Evolutionary conservation across 2,113 vertebrate genomes (phyloP).

Genomic region (Ophthalmolycus amberensis): DNA sequence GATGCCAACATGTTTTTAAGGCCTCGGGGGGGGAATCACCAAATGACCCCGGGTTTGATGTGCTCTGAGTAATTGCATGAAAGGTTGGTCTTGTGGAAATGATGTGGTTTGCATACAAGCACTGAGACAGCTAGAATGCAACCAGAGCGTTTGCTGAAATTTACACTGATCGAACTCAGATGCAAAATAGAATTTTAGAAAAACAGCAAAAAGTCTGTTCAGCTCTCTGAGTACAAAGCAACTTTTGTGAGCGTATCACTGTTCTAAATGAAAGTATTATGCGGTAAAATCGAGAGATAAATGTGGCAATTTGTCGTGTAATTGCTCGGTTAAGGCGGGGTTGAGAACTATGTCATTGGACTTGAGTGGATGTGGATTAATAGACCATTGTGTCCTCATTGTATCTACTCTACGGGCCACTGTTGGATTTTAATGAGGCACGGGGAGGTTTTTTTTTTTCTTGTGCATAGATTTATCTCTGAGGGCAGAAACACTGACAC

Average conservation of each 20-base stretch:
- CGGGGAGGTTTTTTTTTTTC: conserved; percentile 2
- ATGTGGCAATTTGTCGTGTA: conserved; percentile 74
- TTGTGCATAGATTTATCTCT: conserved; percentile 46
- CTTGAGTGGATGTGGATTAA: conserved; percentile 76
- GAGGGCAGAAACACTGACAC: conserved; percentile 25
- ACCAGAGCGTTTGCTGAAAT: conserved; percentile 8
- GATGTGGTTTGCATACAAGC: conserved; percentile 9
- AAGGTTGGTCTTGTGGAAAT: conserved; percentile 34
- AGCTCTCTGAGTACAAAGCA: conserved; percentile 10
- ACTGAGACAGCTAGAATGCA: background rate
- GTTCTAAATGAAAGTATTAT: conserved; percentile 48
- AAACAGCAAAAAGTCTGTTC: background rate
- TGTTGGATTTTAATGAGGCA: conserved; percentile 76
- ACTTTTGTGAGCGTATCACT: conserved; percentile 17
- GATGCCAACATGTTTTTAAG: conserved; percentile 42
- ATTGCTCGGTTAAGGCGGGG: conserved; percentile 61
- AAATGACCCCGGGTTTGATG: conserved; percentile 46
- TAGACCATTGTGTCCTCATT: conserved; percentile 63
- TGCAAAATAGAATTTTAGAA: background rate
- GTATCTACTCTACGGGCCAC: conserved; percentile 58
- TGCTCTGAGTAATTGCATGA: conserved; percentile 37
- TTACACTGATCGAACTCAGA: conserved; percentile 3
- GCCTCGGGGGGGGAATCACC: conserved; percentile 12
- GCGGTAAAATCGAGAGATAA: conserved; percentile 63
- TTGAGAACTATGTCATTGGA: conserved; percentile 67